A percentile compares a stretch with the other conserved stretches of the same genome.
phyloP scores from a whole-genome alignment of 2,797 vertebrate species.

The Knipowitschia caucasica region DNA sequence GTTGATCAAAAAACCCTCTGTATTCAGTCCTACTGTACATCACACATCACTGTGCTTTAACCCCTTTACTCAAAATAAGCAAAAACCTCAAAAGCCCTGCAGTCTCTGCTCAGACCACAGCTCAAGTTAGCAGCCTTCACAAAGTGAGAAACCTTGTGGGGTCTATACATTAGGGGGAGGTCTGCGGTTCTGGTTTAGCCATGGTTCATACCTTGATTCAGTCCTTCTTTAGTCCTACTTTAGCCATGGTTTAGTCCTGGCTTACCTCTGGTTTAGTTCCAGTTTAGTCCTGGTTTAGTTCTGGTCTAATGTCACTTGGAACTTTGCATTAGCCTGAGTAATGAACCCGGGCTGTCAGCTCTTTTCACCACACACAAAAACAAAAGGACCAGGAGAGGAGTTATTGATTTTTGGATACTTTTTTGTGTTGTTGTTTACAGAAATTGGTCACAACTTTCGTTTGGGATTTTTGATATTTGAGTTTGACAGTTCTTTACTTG shows the following conservation, averaged over 20 bases:
- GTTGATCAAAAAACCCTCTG: too few species aligned
- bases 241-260: background rate
- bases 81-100: too few species aligned
- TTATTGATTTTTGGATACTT: conserved; percentile 5
- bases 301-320: background rate
- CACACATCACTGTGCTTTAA: too few species aligned
- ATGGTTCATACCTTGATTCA: background rate
- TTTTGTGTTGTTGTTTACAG: too few species aligned
- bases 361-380: background rate
- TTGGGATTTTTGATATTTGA: background rate
- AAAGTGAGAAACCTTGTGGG: too few species aligned
- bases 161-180: too few species aligned
- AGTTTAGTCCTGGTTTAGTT: background rate
- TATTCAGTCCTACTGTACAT: too few species aligned
- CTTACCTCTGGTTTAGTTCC: background rate
- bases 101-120: too few species aligned
- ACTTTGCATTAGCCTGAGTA: background rate
- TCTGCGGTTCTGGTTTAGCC: background rate
- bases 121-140: too few species aligned
- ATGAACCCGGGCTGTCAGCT: background rate
- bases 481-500: background rate
- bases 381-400: background rate
- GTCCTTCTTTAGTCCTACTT: background rate
- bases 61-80: too few species aligned
- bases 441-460: background rate